Evolutionary conservation across 1,140 invertebrate species (phyloP).

Genomic region (roundworm (Caenorhabditis elegans)): WBcel235 BX284602.5:10601501-10602000

Average conservation of each 20-base stretch:
- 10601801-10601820: background rate
- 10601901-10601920: too few species aligned
- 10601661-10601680: background rate
- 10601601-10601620: background rate
- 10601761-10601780: background rate
- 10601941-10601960: too few species aligned
- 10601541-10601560: constrained; percentile 13
- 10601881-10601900: too few species aligned
- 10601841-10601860: background rate
- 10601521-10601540: background rate
- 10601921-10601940: too few species aligned
- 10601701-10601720: constrained; percentile 30
- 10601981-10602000: too few species aligned
- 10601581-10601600: background rate
- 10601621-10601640: constrained; percentile 14
- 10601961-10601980: too few species aligned
- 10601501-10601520: background rate
- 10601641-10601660: background rate
- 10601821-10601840: background rate
- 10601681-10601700: constrained; percentile 16
- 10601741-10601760: constrained; percentile 1
- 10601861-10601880: too few species aligned
- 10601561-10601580: background rate
- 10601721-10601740: constrained; percentile 8
- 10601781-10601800: background rate